Base-by-base conservation (phyloP, 2,113 vertebrate species). In the Gasterosteus nipponicus region DNA sequence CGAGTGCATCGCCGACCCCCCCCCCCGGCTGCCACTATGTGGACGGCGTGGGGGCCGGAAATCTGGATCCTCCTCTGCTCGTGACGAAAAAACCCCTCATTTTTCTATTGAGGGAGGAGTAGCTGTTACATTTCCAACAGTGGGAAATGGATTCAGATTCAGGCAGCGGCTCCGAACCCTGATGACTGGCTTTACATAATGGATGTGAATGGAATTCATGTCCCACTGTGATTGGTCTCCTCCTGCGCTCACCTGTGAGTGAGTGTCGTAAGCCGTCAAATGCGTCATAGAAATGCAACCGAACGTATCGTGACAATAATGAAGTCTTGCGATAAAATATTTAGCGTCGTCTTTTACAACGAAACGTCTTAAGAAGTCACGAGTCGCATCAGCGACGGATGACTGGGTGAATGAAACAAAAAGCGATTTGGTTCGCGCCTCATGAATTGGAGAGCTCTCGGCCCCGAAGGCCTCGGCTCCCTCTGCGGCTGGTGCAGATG, bases 391-490 rank as follows among this genome's bases (percentile, higher is more conserved):
- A 31, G 49, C 5, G 56, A 51, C 22, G 58, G 51, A 19, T 54
- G 16, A 35, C 9, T 12, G 14, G n/a, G 6, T 1, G 16, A 38
- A 80, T 65, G n/a, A 68, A 46, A 42, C 59, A 46, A 56, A 0
- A 54, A 54, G 10, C 42, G 62, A 7, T 73, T 77, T 71, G 56
- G 76, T 79, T 66, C 14, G 46, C 26, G 11, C 38, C 66, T 75
- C 62, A 63, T 69, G 63, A 85, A 72, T 78, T 78, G 61, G 51
- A 57, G 3, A 60, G 4, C 22, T 3, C 68, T 63, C 22, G 22
- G 59, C 41, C 73, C 58, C 19, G 44, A 77, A 56, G 0, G 9
- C 56, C 18, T 67, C 15, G 10, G 15, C 26, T 69, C 31, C 49
- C 35, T 66, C 14, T 69, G 41, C 44, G 54, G 33, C 64, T 33